Conservation (phyloP, 1,140 invertebrate genomes). For the Gryllus bimaculatus region DNA sequence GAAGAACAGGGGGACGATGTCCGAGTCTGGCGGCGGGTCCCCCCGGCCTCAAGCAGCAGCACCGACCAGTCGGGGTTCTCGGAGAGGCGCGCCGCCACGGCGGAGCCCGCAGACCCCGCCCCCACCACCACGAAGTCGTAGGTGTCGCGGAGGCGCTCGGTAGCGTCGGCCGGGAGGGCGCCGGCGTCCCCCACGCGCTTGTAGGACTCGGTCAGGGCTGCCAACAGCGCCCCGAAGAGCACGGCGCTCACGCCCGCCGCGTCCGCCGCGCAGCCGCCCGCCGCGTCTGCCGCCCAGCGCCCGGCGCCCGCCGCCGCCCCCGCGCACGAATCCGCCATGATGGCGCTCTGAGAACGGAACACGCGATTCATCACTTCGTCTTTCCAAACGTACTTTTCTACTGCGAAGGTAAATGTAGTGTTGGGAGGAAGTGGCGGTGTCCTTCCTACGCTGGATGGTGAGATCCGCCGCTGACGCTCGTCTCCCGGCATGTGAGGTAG, state of each 20-base stretch:
- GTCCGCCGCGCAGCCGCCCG: not conserved
- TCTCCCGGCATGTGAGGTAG: too few relatives aligned
- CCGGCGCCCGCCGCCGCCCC: too few relatives aligned
- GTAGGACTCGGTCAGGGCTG: not conserved
- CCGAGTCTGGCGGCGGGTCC: slow-evolving; percentile 71
- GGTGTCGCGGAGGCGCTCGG: not conserved
- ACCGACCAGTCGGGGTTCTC: slow-evolving; percentile 54
- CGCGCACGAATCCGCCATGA: too few relatives aligned
- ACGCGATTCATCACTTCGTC: too few relatives aligned
- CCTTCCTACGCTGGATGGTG: too few relatives aligned
- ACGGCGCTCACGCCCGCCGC: not conserved
- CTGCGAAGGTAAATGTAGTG: too few relatives aligned
- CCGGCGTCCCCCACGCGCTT: not conserved
- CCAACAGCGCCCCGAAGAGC: not conserved
- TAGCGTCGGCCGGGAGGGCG: slow-evolving; percentile 1
- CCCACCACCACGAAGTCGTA: slow-evolving; percentile 34
- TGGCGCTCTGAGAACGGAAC: too few relatives aligned
- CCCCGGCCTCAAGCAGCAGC: slow-evolving; percentile 71
- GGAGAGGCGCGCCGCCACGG: slow-evolving; percentile 41
- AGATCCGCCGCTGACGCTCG: too few relatives aligned
- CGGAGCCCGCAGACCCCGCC: slow-evolving; percentile 43
- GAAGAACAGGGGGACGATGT: slow-evolving; percentile 33
- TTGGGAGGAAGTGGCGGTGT: too few relatives aligned
- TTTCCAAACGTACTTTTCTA: too few relatives aligned
- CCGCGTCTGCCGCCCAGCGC: not conserved